A percentile compares a stretch with the other conserved stretches of the same genome.
phyloP scores from a whole-genome alignment of 1,140 invertebrate genomes.

The Probaryconus sp. region DNA sequence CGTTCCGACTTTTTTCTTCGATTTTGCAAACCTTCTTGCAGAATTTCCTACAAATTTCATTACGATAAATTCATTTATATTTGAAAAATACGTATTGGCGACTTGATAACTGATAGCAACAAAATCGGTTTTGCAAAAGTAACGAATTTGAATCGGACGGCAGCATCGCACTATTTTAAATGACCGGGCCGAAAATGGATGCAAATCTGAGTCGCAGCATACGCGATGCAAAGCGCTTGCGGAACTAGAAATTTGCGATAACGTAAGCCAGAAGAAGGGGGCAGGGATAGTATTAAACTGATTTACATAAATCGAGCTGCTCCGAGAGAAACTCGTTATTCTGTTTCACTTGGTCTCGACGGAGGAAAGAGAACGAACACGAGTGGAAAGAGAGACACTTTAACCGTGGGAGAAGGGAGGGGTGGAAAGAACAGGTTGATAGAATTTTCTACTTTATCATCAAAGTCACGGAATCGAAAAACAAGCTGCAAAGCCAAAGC shows the following conservation, averaged over 20 bases:
- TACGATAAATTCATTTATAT: too few relatives aligned
- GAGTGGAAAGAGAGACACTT: conserved; percentile 6
- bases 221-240: conserved; percentile 58
- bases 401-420: conserved; percentile 1
- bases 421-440: conserved; percentile 53
- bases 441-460: conserved; percentile 62
- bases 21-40: too few relatives aligned
- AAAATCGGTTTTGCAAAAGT: too few relatives aligned
- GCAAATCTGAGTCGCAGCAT: conserved; percentile 63
- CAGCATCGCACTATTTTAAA: conserved; percentile 50
- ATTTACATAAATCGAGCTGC: conserved; percentile 72
- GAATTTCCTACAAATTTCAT: too few relatives aligned
- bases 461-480: conserved; percentile 62
- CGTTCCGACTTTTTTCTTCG: too few relatives aligned
- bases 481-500: conserved; percentile 59
- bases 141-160: too few relatives aligned
- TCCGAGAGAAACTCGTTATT: conserved; percentile 61
- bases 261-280: conserved; percentile 60
- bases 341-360: conserved; percentile 54
- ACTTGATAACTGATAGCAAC: too few relatives aligned
- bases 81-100: too few relatives aligned
- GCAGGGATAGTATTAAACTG: conserved; percentile 65
- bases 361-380: conserved; percentile 10
- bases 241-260: conserved; percentile 66
- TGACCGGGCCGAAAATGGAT: conserved; percentile 63